Conservation (phyloP, 2,888 invertebrate species). For the Drosophila mimica region DNA sequence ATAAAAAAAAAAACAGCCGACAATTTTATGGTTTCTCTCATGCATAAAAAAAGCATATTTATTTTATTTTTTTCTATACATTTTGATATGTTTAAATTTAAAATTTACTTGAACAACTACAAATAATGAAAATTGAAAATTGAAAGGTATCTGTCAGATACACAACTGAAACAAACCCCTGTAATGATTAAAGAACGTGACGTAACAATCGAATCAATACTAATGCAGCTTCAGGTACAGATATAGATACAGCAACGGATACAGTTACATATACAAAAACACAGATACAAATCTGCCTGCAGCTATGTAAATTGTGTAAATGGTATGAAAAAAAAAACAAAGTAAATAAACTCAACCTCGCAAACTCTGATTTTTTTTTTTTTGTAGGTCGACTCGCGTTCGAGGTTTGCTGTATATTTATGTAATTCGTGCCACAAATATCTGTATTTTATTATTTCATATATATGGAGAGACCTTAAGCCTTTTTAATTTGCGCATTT, state of each 20-base stretch:
- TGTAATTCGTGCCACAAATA: constrained; percentile 9
- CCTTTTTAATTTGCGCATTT: constrained; percentile 39
- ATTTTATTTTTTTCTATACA: not conserved
- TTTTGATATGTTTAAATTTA: constrained; percentile 6
- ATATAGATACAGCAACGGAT: constrained; percentile 25
- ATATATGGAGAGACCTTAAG: constrained; percentile 13
- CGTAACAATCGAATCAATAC: constrained; percentile 1
- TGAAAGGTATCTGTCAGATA: constrained; percentile 17
- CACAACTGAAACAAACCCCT: constrained; percentile 34
- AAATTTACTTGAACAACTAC: not conserved
- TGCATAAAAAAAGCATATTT: constrained; percentile 15
- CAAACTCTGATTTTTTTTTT: constrained; percentile 5
- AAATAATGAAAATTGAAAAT: constrained; percentile 1
- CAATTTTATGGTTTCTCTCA: constrained; percentile 27
- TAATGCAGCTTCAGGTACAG: constrained; percentile 23
- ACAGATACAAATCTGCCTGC: constrained; percentile 20
- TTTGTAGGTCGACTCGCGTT: constrained; percentile 14
- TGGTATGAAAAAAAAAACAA: constrained; percentile 29
- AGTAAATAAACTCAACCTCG: constrained; percentile 6
- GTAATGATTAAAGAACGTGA: constrained; percentile 32
- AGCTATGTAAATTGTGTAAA: constrained; percentile 50
- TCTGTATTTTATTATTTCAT: constrained; percentile 19
- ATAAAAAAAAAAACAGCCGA: constrained; percentile 8
- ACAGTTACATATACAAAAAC: constrained; percentile 8
- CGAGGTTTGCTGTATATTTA: constrained; percentile 14